Percentiles rank a stretch among this genome's conserved stretches.
Evolutionary conservation across 2,113 vertebrate species (phyloP).

Genomic region (Lethenteron reissneri): DNA sequence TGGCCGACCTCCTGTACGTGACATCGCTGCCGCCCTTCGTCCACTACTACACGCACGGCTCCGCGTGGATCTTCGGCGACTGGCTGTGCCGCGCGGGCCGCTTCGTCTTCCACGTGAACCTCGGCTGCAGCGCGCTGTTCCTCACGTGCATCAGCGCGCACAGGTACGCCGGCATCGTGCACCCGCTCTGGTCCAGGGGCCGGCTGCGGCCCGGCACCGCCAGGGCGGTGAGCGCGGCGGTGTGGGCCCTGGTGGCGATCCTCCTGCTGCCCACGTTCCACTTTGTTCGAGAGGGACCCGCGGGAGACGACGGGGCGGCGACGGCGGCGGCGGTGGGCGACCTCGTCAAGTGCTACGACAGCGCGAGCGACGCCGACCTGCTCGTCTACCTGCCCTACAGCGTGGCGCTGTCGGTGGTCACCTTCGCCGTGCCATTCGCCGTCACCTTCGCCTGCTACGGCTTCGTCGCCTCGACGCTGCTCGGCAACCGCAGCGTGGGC

Average conservation of each 20-base stretch:
- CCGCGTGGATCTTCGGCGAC: slow-evolving; percentile 29
- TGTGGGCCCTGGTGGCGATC: no score
- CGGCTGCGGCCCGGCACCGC: slow-evolving; percentile 14
- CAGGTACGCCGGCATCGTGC: slow-evolving; percentile 42
- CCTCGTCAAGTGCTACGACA: slow-evolving; percentile 23
- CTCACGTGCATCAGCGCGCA: slow-evolving; percentile 46
- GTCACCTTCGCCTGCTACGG: slow-evolving; percentile 34
- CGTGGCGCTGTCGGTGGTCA: slow-evolving; percentile 19
- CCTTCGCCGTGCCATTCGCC: slow-evolving; percentile 30
- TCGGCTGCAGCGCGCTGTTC: slow-evolving; percentile 46
- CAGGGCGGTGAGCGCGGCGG: no score
- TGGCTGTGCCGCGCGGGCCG: slow-evolving; percentile 31
- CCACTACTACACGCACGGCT: slow-evolving; percentile 20
- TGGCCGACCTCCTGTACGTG: slow-evolving; percentile 38
- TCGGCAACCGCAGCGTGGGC: slow-evolving; percentile 17
- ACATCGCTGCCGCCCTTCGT: slow-evolving; percentile 35
- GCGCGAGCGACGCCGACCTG: slow-evolving; percentile 10
- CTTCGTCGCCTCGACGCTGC: slow-evolving; percentile 25
- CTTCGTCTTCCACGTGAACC: slow-evolving; percentile 36
- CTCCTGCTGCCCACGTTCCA: no score
- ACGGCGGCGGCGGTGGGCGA: no score
- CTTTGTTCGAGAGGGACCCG: no score
- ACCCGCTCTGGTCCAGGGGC: slow-evolving; percentile 29
- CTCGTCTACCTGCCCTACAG: slow-evolving; percentile 25
- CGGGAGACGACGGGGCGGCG: no score